Percentiles rank a stretch among this genome's conserved stretches.
Evolutionary conservation across 1,140 invertebrate genomes (phyloP).

Genomic region (Drosophila bifasciata): DNA sequence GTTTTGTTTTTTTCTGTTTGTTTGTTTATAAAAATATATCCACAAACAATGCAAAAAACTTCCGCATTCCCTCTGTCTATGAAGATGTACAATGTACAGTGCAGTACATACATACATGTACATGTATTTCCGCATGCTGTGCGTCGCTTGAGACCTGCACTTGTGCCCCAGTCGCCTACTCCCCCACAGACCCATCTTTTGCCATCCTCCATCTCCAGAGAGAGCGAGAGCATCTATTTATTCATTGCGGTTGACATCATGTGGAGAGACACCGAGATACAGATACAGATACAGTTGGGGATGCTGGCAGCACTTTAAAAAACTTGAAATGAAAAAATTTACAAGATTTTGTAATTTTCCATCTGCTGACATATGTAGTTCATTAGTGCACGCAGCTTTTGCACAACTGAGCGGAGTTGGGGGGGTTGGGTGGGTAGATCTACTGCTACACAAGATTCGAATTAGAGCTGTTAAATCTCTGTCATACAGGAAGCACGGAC

Average conservation of each 20-base stretch:
- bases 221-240: slow-evolving; percentile 30
- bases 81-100: too few species aligned
- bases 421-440: not conserved
- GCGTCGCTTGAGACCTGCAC: slow-evolving; percentile 15
- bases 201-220: not conserved
- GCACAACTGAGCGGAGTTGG: too few species aligned
- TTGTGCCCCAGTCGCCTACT: slow-evolving; percentile 57
- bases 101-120: too few species aligned
- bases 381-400: slow-evolving; percentile 50
- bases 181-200: not conserved
- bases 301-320: slow-evolving; percentile 42
- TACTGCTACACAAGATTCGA: slow-evolving; percentile 74
- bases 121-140: slow-evolving; percentile 38
- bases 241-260: slow-evolving; percentile 65
- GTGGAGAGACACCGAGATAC: slow-evolving; percentile 24
- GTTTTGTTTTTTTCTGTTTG: slow-evolving; percentile 26
- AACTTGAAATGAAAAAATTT: slow-evolving; percentile 28
- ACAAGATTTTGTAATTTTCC: slow-evolving; percentile 78
- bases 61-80: slow-evolving; percentile 48
- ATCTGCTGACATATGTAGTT: slow-evolving; percentile 80
- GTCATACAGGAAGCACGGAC: slow-evolving; percentile 63
- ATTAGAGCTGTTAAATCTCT: slow-evolving; percentile 81
- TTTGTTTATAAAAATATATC: slow-evolving; percentile 38
- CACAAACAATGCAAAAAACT: slow-evolving; percentile 62
- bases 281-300: not conserved